These are phyloP conservation scores for Cryptoprocta ferox DNA, from an alignment of 2,797 vertebrate species.

Conservation along the genomic window DNA sequence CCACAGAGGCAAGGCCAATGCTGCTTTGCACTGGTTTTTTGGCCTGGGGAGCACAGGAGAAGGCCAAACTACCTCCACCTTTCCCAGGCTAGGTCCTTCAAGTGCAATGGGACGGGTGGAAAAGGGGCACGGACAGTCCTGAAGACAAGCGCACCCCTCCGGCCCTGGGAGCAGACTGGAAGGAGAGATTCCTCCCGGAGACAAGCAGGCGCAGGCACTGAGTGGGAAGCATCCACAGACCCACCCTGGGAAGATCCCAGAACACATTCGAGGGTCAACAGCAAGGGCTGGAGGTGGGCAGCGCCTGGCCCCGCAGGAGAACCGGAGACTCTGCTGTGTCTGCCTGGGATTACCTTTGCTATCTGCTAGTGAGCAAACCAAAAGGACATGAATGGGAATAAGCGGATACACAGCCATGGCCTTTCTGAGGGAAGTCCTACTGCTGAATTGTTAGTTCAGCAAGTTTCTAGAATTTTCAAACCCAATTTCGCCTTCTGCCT, in stretches of 20 bases:
- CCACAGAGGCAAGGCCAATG: not conserved
- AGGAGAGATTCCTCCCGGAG: not conserved
- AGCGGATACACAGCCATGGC: not conserved
- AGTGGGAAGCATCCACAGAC: too few relatives aligned
- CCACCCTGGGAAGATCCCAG: accelerated
- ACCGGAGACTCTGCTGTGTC: not conserved
- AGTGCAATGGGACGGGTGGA: not conserved
- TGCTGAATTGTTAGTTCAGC: not conserved
- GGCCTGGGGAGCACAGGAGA: not conserved
- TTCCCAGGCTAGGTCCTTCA: accelerated
- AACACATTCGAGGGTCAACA: not conserved
- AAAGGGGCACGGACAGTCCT: not conserved
- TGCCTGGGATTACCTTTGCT: not conserved
- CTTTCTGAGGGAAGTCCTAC: not conserved
- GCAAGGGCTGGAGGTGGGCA: not conserved
- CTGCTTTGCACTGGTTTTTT: not conserved
- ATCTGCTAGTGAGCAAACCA: not conserved
- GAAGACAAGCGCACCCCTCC: accelerated
- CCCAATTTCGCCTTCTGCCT: not conserved
- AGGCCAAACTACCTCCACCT: not conserved
- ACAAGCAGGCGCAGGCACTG: accelerated
- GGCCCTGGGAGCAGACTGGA: not conserved
- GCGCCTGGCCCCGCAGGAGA: accelerated
- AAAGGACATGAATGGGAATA: not conserved
- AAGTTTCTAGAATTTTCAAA: not conserved